These are phyloP conservation scores for Glomeris marginata DNA, from an alignment of 2,888 invertebrate genomes.

Conservation along the genomic window DNA sequence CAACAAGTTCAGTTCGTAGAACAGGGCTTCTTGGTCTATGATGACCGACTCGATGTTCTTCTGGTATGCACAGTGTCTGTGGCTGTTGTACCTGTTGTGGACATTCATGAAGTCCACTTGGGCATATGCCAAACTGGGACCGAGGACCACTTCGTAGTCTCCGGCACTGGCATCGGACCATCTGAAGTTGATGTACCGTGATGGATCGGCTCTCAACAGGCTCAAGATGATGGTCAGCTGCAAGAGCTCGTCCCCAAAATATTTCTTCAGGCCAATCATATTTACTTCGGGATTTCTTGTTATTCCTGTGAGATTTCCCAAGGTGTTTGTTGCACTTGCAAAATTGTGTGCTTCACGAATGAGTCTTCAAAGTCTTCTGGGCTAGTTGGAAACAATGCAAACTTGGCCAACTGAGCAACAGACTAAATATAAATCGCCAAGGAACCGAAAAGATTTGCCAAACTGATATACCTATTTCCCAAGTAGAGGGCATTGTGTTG, in stretches of 20 bases:
- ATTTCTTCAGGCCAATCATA: conserved; percentile 69
- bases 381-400: too few species aligned
- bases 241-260: conserved; percentile 64
- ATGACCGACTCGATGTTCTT: conserved; percentile 55
- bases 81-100: conserved; percentile 13
- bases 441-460: too few species aligned
- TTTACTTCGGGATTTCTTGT: conserved; percentile 16
- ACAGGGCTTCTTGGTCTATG: conserved; percentile 51
- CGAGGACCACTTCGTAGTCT: conserved; percentile 17
- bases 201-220: conserved; percentile 59
- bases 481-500: too few species aligned
- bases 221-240: conserved; percentile 66
- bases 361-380: too few species aligned
- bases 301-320: too few species aligned
- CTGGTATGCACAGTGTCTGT: conserved; percentile 41
- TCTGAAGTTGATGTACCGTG: conserved; percentile 35
- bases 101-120: conserved; percentile 15
- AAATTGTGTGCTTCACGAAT: too few species aligned
- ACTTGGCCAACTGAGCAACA: too few species aligned
- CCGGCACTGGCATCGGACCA: too few species aligned
- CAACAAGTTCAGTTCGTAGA: conserved; percentile 54
- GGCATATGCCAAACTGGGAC: conserved; percentile 18
- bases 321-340: too few species aligned
- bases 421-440: too few species aligned
- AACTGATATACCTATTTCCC: too few species aligned